These are phyloP conservation scores for Drosophila maculinotata DNA, from an alignment of 2,888 invertebrate genomes.

Conservation along the genomic window DNA sequence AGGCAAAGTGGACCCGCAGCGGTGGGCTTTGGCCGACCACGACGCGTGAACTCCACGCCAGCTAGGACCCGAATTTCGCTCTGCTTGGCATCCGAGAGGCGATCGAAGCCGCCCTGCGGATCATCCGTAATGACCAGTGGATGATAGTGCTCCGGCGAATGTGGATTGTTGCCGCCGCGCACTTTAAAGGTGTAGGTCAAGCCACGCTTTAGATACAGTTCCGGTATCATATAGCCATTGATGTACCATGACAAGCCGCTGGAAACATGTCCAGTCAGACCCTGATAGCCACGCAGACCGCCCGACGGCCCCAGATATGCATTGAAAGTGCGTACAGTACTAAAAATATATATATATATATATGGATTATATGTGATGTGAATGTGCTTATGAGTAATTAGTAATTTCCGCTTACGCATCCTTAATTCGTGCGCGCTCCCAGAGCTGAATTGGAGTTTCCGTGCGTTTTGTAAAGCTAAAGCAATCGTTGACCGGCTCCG, in stretches of 20 bases:
- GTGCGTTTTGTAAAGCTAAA: constrained; percentile 88
- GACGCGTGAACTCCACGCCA: constrained; percentile 92
- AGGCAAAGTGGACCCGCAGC: constrained; percentile 94
- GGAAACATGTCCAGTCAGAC: constrained; percentile 89
- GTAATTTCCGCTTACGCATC: constrained; percentile 85
- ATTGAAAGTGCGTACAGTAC: constrained; percentile 90
- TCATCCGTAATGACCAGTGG: constrained; percentile 95
- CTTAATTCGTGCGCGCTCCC: constrained; percentile 89
- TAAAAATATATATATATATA: constrained; percentile 60
- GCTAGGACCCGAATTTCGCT: constrained; percentile 90
- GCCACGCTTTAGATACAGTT: constrained; percentile 94
- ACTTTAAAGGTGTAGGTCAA: constrained; percentile 93
- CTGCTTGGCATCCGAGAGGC: constrained; percentile 89
- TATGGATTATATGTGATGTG: too few relatives aligned
- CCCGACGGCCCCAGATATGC: constrained; percentile 94
- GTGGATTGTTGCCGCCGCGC: constrained; percentile 94
- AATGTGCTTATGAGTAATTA: not conserved
- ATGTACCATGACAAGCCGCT: constrained; percentile 95
- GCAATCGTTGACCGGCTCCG: constrained; percentile 89
- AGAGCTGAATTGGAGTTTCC: constrained; percentile 85
- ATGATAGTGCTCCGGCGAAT: constrained; percentile 93
- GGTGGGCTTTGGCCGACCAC: constrained; percentile 92
- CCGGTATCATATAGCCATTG: constrained; percentile 94
- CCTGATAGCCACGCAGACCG: constrained; percentile 91
- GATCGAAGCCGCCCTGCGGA: constrained; percentile 92